Evolutionary conservation across 2,888 invertebrate genomes (phyloP).

Genomic region (Gortyna flavago): DNA sequence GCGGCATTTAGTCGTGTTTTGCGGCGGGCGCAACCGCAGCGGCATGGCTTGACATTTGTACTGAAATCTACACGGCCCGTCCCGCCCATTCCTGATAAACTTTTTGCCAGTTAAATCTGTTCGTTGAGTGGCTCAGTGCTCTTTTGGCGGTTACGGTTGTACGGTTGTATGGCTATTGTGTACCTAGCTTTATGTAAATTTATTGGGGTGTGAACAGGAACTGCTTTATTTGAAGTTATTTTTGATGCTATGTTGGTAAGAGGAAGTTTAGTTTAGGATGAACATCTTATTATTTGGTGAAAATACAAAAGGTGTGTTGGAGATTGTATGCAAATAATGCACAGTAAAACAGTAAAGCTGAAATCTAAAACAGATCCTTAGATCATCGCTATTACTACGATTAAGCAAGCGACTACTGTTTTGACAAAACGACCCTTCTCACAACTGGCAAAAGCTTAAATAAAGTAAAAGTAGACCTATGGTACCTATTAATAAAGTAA

Average conservation of each 20-base stretch:
- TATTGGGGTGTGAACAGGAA: slow-evolving; percentile 44
- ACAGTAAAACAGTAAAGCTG: background rate
- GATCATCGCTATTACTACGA: background rate
- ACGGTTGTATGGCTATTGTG: slow-evolving; percentile 57
- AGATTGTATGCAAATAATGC: background rate
- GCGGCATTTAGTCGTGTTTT: slow-evolving; percentile 67
- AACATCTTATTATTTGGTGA: background rate
- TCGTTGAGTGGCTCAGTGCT: slow-evolving; percentile 66
- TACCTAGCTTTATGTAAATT: slow-evolving; percentile 59
- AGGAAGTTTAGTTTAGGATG: background rate
- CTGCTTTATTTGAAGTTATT: slow-evolving; percentile 17
- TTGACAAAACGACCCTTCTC: background rate
- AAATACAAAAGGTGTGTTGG: background rate
- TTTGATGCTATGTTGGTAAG: background rate
- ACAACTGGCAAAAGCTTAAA: background rate
- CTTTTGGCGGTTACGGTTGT: slow-evolving; percentile 67
- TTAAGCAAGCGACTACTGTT: background rate
- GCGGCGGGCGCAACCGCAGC: slow-evolving; percentile 69
- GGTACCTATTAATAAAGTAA: slow-evolving; percentile 1
- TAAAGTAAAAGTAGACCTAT: no score
- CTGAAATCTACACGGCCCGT: slow-evolving; percentile 66
- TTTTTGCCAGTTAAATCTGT: slow-evolving; percentile 73
- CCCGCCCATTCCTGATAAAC: slow-evolving; percentile 77
- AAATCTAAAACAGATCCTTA: background rate
- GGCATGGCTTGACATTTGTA: slow-evolving; percentile 69